Conservation (phyloP, 2,797 vertebrate genomes). For the Microtus obscurus region DNA sequence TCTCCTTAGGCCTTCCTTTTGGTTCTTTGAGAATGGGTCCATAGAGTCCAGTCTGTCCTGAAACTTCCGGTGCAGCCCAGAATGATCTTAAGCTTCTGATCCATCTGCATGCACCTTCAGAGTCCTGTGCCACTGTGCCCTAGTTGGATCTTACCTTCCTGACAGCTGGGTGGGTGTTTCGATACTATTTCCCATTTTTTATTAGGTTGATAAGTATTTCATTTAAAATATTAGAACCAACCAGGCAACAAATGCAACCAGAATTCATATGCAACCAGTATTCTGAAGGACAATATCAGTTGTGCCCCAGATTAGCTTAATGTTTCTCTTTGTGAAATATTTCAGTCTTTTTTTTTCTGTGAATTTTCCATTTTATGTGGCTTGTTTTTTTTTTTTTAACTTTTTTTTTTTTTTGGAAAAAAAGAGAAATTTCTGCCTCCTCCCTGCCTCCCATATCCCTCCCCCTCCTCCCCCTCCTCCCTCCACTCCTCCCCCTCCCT, state of each 20-base stretch:
- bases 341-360: neutral
- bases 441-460: too few relatives aligned
- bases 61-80: neutral
- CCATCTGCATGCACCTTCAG: neutral
- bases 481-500: too few relatives aligned
- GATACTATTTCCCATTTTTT: constrained; percentile 8
- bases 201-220: constrained; percentile 28
- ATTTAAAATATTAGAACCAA: constrained; percentile 2
- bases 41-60: neutral
- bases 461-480: too few relatives aligned
- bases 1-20: neutral
- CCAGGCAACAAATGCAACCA: neutral
- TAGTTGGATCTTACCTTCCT: neutral
- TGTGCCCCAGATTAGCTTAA: neutral
- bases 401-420: too few relatives aligned
- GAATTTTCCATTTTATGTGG: too few relatives aligned
- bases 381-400: too few relatives aligned
- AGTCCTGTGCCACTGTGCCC: neutral
- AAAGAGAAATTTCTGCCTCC: too few relatives aligned
- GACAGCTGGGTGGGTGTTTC: neutral
- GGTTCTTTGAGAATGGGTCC: too few relatives aligned
- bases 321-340: neutral
- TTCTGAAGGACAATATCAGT: constrained; percentile 8
- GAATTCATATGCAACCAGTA: neutral
- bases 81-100: neutral